These are phyloP conservation scores for Sebastes vulpes DNA, from an alignment of 2,797 vertebrate species.

Conservation along the genomic window DNA sequence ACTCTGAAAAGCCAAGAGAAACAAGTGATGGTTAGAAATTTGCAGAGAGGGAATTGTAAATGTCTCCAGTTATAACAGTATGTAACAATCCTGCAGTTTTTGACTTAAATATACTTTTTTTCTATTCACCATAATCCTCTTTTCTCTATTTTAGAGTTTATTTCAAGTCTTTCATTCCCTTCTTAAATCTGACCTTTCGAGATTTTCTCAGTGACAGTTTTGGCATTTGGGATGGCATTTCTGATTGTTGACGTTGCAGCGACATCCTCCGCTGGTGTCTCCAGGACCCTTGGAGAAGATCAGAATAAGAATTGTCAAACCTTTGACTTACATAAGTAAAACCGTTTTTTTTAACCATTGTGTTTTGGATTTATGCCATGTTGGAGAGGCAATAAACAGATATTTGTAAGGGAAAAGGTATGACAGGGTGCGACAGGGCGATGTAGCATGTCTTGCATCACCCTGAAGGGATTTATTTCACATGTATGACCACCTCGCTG, in stretches of 20 bases:
- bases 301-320: neutral
- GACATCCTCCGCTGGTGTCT: conserved; percentile 91
- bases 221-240: conserved; percentile 91
- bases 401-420: neutral
- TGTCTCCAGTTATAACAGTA: conserved; percentile 1
- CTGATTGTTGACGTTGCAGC: conserved; percentile 89
- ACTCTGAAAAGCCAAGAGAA: neutral
- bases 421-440: too few species aligned
- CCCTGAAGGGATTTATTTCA: too few species aligned
- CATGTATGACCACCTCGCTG: too few species aligned
- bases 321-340: neutral
- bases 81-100: conserved; percentile 11
- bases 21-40: conserved; percentile 22
- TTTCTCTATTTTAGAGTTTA: neutral
- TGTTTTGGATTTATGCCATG: neutral
- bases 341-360: neutral
- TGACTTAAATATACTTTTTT: conserved; percentile 12
- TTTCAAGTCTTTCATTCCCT: conserved; percentile 23
- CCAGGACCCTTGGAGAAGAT: conserved; percentile 88
- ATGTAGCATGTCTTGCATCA: too few species aligned
- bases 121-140: neutral
- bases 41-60: neutral
- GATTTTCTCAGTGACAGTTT: conserved; percentile 90
- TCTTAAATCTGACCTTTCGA: neutral
- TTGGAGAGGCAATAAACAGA: neutral